phyloP scores from a whole-genome alignment of 2,797 vertebrate species.

The Psittacula echo region DNA sequence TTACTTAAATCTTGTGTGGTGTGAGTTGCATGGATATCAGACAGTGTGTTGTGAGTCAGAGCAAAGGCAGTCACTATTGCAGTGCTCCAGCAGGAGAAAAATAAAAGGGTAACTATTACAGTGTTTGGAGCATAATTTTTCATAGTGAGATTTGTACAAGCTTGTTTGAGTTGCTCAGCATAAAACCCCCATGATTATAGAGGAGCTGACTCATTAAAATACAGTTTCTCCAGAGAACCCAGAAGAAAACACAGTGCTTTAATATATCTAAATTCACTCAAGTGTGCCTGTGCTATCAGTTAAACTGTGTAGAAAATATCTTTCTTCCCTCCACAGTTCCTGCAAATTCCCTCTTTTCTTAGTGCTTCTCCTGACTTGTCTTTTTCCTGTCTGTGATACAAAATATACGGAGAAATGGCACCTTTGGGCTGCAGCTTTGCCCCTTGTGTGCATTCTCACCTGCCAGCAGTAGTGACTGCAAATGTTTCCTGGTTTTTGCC shows the following conservation, averaged over 20 bases:
- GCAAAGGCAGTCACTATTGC: not conserved
- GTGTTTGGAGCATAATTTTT: conserved; percentile 34
- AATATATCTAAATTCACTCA: not conserved
- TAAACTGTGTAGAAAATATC: not conserved
- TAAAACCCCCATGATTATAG: not conserved
- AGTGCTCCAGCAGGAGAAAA: not conserved
- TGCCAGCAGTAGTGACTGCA: not conserved
- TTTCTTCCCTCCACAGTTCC: conserved; percentile 2
- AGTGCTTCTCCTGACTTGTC: not conserved
- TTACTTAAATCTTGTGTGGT: not conserved
- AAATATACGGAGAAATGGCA: not conserved
- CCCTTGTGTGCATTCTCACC: conserved; percentile 10
- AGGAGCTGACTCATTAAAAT: conserved; percentile 16
- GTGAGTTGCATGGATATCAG: conserved; percentile 1
- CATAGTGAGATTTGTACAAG: not conserved
- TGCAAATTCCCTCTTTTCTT: conserved; percentile 4
- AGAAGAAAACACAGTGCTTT: not conserved
- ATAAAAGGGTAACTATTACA: not conserved
- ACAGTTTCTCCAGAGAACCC: conserved; percentile 11
- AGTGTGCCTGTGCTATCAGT: not conserved
- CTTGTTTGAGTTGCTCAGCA: conserved; percentile 27
- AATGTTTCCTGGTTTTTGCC: conserved; percentile 17
- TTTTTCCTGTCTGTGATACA: not conserved
- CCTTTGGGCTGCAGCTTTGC: not conserved
- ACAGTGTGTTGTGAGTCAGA: not conserved